Base-by-base conservation (phyloP, 2,113 vertebrate species). In the Acrocephalus kingi region DNA sequence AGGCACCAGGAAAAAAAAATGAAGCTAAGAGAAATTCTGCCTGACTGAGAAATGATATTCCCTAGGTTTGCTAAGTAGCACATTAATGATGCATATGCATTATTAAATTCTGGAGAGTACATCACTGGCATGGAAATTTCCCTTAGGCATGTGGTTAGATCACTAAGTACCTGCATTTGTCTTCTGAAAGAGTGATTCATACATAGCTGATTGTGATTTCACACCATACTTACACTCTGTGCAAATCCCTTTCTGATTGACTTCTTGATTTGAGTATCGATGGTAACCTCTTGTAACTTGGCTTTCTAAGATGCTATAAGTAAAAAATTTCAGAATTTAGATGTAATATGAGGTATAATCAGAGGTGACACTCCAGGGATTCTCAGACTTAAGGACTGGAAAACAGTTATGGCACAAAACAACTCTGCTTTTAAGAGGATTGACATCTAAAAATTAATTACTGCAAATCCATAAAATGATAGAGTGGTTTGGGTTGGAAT, bases 151-250 rank as follows among this genome's bases (percentile, higher is more conserved):
- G 33, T 39, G 61, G 41, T 90, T 90, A 84, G 28, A 90, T 82
- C 69, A 49, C 61, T 31, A 74, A 93, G 75, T 59, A 79, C 56
- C 63, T 85, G 62, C 81, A 49, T 67, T 89, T 68, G 21, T 83
- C 89, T 95, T 90, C 75, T 62, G 67, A 67, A 93, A 71, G 68
- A 63, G 48, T 74, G 79, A 78, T 89, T 95, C 72, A 51, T 73
- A 20, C 22, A 4, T 3, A 61, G 46, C 15, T 64, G 55, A 54
- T 62, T 2, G 20, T 39, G 66, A 93, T 80, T 92, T 88, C 80
- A 66, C 59, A 55, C 13, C 58, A 41, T 46, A 90, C 54, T 96
- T 78, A 71, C 6, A 61, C 22, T 24, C 48, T 67, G 28, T 67
- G 37, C 22, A 80, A 43, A 46, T 69, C 24, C 27, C n/a, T 73